Percentiles rank a stretch among this genome's conserved stretches.
Conservation (phyloP, 2,888 invertebrate species). For the Corbicula japonica region DNA sequence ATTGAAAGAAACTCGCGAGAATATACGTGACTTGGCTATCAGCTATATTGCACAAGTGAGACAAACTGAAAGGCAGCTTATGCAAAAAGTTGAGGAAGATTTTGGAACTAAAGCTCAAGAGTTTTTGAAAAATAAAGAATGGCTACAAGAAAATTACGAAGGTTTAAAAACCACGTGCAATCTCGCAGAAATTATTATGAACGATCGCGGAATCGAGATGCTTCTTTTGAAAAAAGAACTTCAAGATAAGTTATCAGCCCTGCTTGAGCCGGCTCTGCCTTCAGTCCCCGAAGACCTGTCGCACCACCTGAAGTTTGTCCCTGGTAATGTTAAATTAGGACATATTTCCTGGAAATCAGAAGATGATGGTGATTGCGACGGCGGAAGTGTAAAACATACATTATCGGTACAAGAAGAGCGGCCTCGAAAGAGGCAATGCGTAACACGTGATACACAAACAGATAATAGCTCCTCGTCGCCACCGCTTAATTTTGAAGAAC, state of each 20-base stretch:
- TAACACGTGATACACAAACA: slow-evolving; percentile 57
- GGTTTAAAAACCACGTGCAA: slow-evolving; percentile 82
- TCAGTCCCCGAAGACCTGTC: slow-evolving; percentile 72
- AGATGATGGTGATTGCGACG: slow-evolving; percentile 41
- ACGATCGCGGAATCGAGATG: slow-evolving; percentile 85
- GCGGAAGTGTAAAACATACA: slow-evolving; percentile 43
- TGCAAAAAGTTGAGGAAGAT: slow-evolving; percentile 80
- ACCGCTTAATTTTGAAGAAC: slow-evolving; percentile 49
- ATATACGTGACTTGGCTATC: slow-evolving; percentile 84
- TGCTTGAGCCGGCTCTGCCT: slow-evolving; percentile 77
- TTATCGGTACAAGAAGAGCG: slow-evolving; percentile 39
- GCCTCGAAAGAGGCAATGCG: slow-evolving; percentile 49
- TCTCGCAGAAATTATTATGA: slow-evolving; percentile 83
- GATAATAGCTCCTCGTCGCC: slow-evolving; percentile 32
- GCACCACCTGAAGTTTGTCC: slow-evolving; percentile 79
- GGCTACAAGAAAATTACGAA: slow-evolving; percentile 81
- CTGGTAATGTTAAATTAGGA: slow-evolving; percentile 82
- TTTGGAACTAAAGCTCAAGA: slow-evolving; percentile 80
- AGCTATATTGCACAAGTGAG: slow-evolving; percentile 78
- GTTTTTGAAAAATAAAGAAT: slow-evolving; percentile 81
- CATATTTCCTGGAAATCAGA: slow-evolving; percentile 59
- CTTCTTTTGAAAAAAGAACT: slow-evolving; percentile 84
- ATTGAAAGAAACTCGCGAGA: slow-evolving; percentile 83
- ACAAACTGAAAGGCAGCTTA: slow-evolving; percentile 73
- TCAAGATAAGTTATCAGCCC: slow-evolving; percentile 81